Conservation (phyloP, 2,113 vertebrate genomes). For the Ptilonorhynchus violaceus region DNA sequence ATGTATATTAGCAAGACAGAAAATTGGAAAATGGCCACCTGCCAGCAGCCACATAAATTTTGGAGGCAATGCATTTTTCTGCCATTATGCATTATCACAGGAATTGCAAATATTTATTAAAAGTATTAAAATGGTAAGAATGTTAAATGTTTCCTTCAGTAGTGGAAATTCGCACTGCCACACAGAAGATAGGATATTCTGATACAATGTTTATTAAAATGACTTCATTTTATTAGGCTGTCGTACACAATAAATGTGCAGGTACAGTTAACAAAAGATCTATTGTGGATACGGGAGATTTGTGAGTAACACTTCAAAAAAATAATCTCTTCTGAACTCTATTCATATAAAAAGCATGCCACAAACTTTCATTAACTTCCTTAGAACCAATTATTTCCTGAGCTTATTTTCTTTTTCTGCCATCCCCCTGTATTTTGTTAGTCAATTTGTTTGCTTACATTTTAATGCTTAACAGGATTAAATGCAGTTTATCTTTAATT, state of each 20-base stretch:
- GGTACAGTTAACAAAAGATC: slow-evolving; percentile 73
- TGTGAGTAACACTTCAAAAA: slow-evolving; percentile 59
- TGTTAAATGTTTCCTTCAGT: slow-evolving; percentile 81
- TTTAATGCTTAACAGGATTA: slow-evolving; percentile 49
- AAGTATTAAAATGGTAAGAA: slow-evolving; percentile 80
- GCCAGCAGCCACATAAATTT: slow-evolving; percentile 79
- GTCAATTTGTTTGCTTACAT: slow-evolving; percentile 44
- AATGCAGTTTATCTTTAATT: slow-evolving; percentile 44
- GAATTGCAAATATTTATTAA: slow-evolving; percentile 84
- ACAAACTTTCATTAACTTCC: slow-evolving; percentile 65
- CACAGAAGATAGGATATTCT: slow-evolving; percentile 75
- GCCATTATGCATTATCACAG: slow-evolving; percentile 74
- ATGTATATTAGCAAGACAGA: slow-evolving; percentile 75
- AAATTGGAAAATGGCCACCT: slow-evolving; percentile 80
- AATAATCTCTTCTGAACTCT: slow-evolving; percentile 55
- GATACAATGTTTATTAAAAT: slow-evolving; percentile 81
- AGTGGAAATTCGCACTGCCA: slow-evolving; percentile 71
- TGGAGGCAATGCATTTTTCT: slow-evolving; percentile 73
- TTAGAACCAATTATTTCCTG: slow-evolving; percentile 55
- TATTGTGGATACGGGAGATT: slow-evolving; percentile 67
- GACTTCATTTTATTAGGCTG: slow-evolving; percentile 81
- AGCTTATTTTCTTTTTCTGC: slow-evolving; percentile 39
- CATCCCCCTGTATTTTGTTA: background rate
- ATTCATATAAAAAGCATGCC: slow-evolving; percentile 35
- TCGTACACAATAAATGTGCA: slow-evolving; percentile 76